Evolutionary conservation across 2,797 vertebrate genomes (phyloP).

Genomic region (Enteromius unitaeniatus): DNA sequence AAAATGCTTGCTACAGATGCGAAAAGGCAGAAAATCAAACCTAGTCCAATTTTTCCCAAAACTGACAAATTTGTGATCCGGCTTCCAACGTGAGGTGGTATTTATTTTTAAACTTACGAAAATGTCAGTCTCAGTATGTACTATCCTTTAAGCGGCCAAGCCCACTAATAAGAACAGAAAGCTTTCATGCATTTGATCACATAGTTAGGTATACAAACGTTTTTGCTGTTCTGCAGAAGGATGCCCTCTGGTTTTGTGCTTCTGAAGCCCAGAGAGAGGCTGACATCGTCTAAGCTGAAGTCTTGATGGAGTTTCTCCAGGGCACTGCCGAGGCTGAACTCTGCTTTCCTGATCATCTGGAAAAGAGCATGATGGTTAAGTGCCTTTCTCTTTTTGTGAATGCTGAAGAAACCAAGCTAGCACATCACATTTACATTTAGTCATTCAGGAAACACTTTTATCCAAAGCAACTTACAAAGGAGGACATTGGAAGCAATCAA

Average conservation of each 20-base stretch:
- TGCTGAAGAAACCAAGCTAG: not conserved
- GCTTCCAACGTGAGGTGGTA: too few species aligned
- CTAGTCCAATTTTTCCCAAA: not conserved
- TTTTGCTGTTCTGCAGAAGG: slow-evolving; percentile 70
- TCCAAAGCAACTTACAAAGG: too few species aligned
- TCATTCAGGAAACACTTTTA: too few species aligned
- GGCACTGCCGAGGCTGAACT: slow-evolving; percentile 66
- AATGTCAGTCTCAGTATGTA: not conserved
- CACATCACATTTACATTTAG: too few species aligned
- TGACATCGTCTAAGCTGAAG: slow-evolving; percentile 64
- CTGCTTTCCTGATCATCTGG: slow-evolving; percentile 72
- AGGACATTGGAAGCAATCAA: too few species aligned
- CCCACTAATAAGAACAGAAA: not conserved
- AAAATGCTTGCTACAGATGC: not conserved
- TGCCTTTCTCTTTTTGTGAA: not conserved
- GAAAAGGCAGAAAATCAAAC: not conserved
- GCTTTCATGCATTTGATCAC: not conserved
- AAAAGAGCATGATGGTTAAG: slow-evolving; percentile 5
- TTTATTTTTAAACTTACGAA: too few species aligned
- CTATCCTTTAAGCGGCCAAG: not conserved
- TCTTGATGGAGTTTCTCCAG: slow-evolving; percentile 50
- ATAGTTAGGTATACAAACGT: slow-evolving; percentile 64
- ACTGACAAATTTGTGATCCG: not conserved
- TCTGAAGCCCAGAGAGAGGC: slow-evolving; percentile 79
- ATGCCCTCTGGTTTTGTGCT: slow-evolving; percentile 73